Percentiles rank a stretch among this genome's conserved stretches.
These are phyloP conservation scores for Scaptomyza cyrtandrae DNA, from an alignment of 2,888 invertebrate species.

Conservation along the genomic window DNA sequence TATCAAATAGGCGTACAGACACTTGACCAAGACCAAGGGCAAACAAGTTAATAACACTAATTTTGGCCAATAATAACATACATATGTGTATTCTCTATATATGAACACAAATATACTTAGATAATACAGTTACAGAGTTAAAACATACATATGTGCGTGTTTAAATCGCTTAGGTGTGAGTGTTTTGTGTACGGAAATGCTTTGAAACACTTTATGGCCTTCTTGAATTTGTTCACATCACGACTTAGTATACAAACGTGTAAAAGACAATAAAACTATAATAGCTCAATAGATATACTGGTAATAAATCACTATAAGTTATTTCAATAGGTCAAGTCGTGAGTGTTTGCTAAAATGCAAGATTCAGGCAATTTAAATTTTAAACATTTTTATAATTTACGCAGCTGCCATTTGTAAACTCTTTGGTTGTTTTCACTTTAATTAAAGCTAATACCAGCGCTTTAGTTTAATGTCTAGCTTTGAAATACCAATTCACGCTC, in stretches of 20 bases:
- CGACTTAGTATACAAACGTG: background rate
- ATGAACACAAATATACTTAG: constrained; percentile 48
- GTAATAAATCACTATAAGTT: background rate
- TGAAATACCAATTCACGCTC: constrained; percentile 82
- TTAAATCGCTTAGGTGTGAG: constrained; percentile 42
- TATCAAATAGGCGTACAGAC: constrained; percentile 48
- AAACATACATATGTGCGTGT: constrained; percentile 60
- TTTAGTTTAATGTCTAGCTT: constrained; percentile 55
- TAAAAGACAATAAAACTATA: constrained; percentile 1
- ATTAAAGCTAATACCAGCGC: constrained; percentile 67
- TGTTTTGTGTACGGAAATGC: constrained; percentile 41
- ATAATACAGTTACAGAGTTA: constrained; percentile 62
- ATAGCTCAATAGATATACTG: constrained; percentile 2
- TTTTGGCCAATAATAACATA: constrained; percentile 66
- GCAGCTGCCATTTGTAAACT: constrained; percentile 42
- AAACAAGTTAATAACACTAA: constrained; percentile 55
- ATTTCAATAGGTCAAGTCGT: constrained; percentile 6
- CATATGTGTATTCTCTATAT: constrained; percentile 47
- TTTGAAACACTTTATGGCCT: constrained; percentile 45
- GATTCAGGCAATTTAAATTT: constrained; percentile 16
- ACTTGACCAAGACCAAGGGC: constrained; percentile 52
- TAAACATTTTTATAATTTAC: constrained; percentile 6
- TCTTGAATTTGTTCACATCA: constrained; percentile 10
- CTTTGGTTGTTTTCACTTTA: constrained; percentile 64
- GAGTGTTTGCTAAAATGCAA: constrained; percentile 3